Percentiles rank a stretch among this genome's conserved stretches.
Conservation (phyloP, 2,888 invertebrate genomes). For the Nephrotoma appendiculata region DNA sequence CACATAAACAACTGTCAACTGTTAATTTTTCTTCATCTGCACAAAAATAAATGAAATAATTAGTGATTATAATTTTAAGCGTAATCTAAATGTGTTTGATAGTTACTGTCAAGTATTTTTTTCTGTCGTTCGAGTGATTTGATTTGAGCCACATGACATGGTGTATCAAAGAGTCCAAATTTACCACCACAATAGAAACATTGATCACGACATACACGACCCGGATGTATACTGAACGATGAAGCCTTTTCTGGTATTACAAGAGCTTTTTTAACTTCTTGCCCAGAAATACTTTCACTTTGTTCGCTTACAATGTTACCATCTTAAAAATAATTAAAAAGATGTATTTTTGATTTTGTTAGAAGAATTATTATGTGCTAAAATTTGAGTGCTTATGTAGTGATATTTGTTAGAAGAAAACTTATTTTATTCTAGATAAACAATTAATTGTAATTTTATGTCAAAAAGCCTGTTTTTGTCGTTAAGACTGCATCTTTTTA, state of each 20-base stretch:
- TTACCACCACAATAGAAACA: constrained; percentile 79
- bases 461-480: background rate
- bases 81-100: background rate
- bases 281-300: background rate
- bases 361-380: background rate
- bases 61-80: background rate
- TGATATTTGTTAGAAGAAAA: background rate
- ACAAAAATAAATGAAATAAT: constrained; percentile 3
- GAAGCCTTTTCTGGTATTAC: constrained; percentile 81
- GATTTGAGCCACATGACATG: constrained; percentile 76
- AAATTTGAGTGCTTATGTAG: background rate
- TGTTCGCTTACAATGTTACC: background rate
- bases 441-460: background rate
- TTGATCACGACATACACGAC: constrained; percentile 65
- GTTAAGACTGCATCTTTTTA: background rate
- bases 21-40: constrained; percentile 66
- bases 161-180: constrained; percentile 73
- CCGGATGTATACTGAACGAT: constrained; percentile 76
- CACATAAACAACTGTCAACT: constrained; percentile 72
- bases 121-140: constrained; percentile 68
- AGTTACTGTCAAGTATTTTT: constrained; percentile 61
- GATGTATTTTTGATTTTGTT: background rate
- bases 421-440: background rate
- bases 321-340: background rate
- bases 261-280: constrained; percentile 35